Base-by-base conservation (phyloP, 2,888 invertebrate species). In the Agonopterix heracliana region DNA sequence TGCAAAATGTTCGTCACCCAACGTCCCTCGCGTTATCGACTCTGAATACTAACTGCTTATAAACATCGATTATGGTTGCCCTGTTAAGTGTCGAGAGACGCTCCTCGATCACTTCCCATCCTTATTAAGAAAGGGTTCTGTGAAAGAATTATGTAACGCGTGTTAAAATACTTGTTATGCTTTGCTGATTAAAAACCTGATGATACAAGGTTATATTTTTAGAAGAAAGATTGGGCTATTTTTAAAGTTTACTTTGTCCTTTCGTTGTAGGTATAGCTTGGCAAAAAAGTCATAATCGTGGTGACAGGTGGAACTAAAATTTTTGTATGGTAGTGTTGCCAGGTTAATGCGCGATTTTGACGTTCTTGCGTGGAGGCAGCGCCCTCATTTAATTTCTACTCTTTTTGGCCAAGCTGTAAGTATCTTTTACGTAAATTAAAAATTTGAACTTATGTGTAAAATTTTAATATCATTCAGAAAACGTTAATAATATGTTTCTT, bases 31-130 rank as follows among this genome's bases (percentile, higher is more conserved):
- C 50, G 44, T 46, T 49, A 59, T 56, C 54, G 54, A 51, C 51
- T 46, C 45, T 59, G 75, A 63, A 76, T 76, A 76, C 71, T 71
- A 76, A 76, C 62, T 54, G 62, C 69, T 56, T 55, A 53, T 74
- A 71, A 57, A 45, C 59, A 49, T 54, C 50, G 60, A 60, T 72
- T 35, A 12, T 64, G 64, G 58, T 52, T 67, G 68, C 56, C 64
- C 61, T 61, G 60, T 61, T 67, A 64, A 64, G 63, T 61, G 60
- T 46, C 54, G 49, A 51, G 52, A 56, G 55, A 53, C 54, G 52
- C 50, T 51, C 53, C 54, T 58, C 54, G 61, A 66, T 64, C 52
- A 63, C 53, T 64, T 61, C 57, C 54, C 68, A 70, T 71, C 68
- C 72, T 66, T 68, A 67, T 70, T 66, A 66, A 61, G 62, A 61